Evolutionary conservation across 2,888 invertebrate species (phyloP), one percentile per base, ranked within the genome.

Genomic region (Marronus borbonicus): DNA sequence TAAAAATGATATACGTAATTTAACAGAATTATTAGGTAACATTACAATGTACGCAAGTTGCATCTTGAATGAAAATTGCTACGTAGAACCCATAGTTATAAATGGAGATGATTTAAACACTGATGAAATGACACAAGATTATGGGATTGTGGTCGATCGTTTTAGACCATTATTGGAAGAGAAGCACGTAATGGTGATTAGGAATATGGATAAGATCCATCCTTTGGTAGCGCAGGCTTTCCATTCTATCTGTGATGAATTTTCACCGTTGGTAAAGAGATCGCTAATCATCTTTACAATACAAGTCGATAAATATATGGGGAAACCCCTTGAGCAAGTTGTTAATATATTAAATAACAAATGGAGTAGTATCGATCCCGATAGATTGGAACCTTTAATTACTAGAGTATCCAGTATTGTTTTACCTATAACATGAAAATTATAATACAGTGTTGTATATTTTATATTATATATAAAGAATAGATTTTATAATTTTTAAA

Each of bases 171-270:
- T 81, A 28, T 83, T 88, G 24, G 78, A 84, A 24, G 76, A 84
- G 17, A 85, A 81, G 77, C 82, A 85, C 10, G 83, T 88, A 5
- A 84, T 90, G 84, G 82, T 88, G 31, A 83, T 89, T 0, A 83
- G 85, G 72, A 85, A 89, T 83, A 80, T 90, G 50, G 87, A 88
- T 24, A 69, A 85, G 52, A 82, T 88, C 24, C 84, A 86, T 8
- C 89, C 89, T 14, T 75, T 82, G 50, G 85, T 87, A 0, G 88
- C 90, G 1, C 89, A 88, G 82, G 90, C 90, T 2, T 89, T 93
- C 81, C 92, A 93, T 82, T 86, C 88, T 77, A 89, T 93, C 81
- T 92, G 92, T 81, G 92, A 93, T 82, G 90, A 89, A 39, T 80
- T 88, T 64, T 89, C 86, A 76, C 92, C 92, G 10, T 80, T 89